Percentiles rank a stretch among this genome's conserved stretches.
Evolutionary conservation across 2,113 vertebrate genomes (phyloP).

Genomic region (Epinephelus fuscoguttatus): DNA sequence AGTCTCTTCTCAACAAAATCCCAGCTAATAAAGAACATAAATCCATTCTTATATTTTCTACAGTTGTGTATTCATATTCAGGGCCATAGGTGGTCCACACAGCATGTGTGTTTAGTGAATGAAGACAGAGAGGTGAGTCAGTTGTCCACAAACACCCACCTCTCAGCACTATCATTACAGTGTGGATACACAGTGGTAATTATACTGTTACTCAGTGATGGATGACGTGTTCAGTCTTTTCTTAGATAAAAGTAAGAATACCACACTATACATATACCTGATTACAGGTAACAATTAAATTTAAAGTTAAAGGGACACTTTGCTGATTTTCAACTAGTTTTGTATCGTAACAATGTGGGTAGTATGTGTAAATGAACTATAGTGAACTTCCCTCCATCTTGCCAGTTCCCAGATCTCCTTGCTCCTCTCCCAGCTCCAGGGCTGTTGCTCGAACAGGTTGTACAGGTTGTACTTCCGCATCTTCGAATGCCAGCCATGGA

Average conservation of each 20-base stretch:
- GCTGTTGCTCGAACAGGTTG: no score
- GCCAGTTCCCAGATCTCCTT: no score
- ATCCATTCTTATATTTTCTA: neutral
- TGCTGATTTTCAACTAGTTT: no score
- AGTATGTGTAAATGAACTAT: no score
- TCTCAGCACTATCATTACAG: constrained; percentile 27
- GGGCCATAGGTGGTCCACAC: neutral
- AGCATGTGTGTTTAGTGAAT: neutral
- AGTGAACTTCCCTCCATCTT: no score
- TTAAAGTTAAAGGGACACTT: neutral
- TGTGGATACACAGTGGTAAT: constrained; percentile 16
- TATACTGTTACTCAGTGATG: neutral
- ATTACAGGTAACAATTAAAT: neutral
- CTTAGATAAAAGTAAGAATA: neutral
- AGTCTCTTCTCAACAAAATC: neutral
- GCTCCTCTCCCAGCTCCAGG: no score
- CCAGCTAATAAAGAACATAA: constrained; percentile 10
- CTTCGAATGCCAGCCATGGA: no score
- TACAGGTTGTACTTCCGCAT: no score
- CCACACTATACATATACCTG: neutral
- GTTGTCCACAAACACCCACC: constrained; percentile 5
- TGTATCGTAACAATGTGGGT: no score
- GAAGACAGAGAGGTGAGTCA: constrained; percentile 10
- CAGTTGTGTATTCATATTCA: constrained; percentile 12
- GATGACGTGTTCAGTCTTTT: neutral